Base-by-base conservation (phyloP, 2,113 vertebrate species). In the Sarotherodon lohbergeri region DNA sequence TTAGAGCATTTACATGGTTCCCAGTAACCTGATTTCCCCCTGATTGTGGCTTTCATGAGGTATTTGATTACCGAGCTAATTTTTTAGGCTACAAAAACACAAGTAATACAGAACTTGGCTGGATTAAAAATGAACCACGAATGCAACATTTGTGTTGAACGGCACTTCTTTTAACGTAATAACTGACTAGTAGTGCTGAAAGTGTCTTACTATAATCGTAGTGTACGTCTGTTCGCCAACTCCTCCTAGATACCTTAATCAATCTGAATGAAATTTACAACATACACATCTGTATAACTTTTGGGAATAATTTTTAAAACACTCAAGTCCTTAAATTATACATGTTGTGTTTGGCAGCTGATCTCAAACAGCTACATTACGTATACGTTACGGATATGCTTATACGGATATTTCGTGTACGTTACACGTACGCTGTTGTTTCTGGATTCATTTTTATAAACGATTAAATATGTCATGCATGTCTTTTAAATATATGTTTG, bases 1-100 rank as follows among this genome's bases (percentile, higher is more conserved):
- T 93, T 88, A 85, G 63, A 92, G 80, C 79, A 43, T 89, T 87
- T 82, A 76, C 66, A 84, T 88, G 73, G 19, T 68, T 73, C 5
- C 52, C 83, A 57, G 86, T 90, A 86, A 89, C 81, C 81, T 80
- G 71, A 90, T 91, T 88, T 83, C 12, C 19, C 41, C 80, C 24
- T 88, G 87, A 87, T 88, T 84, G 78, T 52, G 50, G 55, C 89
- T 83, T 82, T 50, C 12, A 36, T 66, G 50, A 34, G 56, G 68
- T 87, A 83, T 88, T 83, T 91, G 81, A 86, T 88, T 83, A 68
- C 84, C 2, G 19, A 80, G 66, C 22, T 88, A 46, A 90, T 87
- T 32, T 89, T 54, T 78, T 17, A 73, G 79, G 63, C 39, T 16
- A 6, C 71, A 24, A 59, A 78, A 84, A 68, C 39, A 82, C 71